Conservation (phyloP, 2,113 vertebrate genomes). For the Muntiacus reevesi region DNA sequence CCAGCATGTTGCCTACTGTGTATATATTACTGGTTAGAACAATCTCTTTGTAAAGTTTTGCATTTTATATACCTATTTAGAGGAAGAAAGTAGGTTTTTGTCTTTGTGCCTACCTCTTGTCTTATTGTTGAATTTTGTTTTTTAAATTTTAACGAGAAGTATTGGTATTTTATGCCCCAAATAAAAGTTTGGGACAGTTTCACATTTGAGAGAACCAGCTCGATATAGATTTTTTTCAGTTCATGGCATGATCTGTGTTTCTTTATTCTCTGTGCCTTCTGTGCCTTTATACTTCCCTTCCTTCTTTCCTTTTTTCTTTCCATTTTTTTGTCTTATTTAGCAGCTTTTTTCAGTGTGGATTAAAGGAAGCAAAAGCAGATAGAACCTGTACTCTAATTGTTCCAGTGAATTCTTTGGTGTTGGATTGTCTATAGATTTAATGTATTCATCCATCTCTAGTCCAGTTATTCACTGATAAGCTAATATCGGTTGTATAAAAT, state of each 20-base stretch:
- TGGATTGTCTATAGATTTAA: conserved; percentile 33
- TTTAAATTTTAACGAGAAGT: background rate
- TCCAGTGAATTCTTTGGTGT: background rate
- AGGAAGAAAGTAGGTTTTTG: background rate
- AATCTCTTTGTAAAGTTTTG: background rate
- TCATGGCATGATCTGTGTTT: background rate
- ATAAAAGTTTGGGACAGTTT: conserved; percentile 19
- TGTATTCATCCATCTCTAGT: conserved; percentile 13
- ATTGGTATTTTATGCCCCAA: background rate
- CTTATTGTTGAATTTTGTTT: conserved; percentile 18
- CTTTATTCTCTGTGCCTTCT: background rate
- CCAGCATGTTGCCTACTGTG: background rate
- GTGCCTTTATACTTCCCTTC: background rate
- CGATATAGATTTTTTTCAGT: background rate
- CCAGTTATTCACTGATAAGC: background rate
- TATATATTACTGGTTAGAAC: background rate
- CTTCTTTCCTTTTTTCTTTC: background rate
- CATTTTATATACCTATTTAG: background rate
- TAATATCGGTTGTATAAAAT: background rate
- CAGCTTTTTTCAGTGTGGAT: background rate
- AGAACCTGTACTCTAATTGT: background rate
- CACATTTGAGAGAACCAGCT: background rate
- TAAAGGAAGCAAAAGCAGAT: conserved; percentile 16
- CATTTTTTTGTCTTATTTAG: background rate
- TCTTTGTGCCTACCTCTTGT: background rate